Conservation (phyloP, 2,113 vertebrate genomes). For the Morone chrysops region DNA sequence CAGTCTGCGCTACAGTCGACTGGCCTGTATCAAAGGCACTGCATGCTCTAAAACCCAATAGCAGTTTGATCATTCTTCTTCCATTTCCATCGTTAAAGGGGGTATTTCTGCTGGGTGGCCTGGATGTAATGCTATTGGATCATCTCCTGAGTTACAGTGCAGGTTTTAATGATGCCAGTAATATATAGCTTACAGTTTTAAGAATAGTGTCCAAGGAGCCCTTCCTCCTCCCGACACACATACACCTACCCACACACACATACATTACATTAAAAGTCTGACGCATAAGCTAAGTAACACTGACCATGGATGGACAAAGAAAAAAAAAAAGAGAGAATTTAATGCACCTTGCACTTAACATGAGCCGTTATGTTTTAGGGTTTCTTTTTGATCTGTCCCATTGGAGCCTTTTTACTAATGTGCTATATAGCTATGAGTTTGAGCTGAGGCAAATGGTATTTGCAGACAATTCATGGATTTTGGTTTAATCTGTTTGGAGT, state of each 20-base stretch:
- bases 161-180: conserved; percentile 64
- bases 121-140: conserved; percentile 55
- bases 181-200: conserved; percentile 52
- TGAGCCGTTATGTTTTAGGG: conserved; percentile 53
- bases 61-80: conserved; percentile 66
- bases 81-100: conserved; percentile 62
- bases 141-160: conserved; percentile 56
- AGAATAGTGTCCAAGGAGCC: conserved; percentile 34
- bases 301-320: conserved; percentile 9
- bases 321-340: conserved; percentile 21
- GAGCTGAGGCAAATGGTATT: conserved; percentile 58
- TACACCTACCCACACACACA: conserved; percentile 16
- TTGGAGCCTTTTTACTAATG: conserved; percentile 53
- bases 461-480: conserved; percentile 57
- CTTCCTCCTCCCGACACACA: conserved; percentile 23
- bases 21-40: conserved; percentile 71
- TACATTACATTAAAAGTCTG: conserved; percentile 9
- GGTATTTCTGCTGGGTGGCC: conserved; percentile 74
- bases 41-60: conserved; percentile 60
- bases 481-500: conserved; percentile 54
- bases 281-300: conserved; percentile 14
- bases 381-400: conserved; percentile 58
- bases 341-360: conserved; percentile 58
- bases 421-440: conserved; percentile 34
- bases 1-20: conserved; percentile 59